phyloP scores from a whole-genome alignment of 2,113 vertebrate species.

The Nipponia nippon region DNA sequence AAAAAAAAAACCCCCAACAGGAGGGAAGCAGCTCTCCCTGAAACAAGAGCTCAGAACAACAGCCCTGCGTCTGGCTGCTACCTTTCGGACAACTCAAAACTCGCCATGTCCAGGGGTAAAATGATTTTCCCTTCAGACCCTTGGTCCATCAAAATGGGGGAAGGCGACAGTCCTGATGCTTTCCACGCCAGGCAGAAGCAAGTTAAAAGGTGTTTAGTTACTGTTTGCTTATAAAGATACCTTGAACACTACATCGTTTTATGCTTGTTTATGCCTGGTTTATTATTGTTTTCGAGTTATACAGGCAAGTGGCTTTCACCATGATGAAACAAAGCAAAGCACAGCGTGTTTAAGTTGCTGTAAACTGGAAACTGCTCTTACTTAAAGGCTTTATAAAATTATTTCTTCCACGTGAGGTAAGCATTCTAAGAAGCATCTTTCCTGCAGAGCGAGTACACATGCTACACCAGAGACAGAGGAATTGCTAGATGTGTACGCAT shows the following conservation, averaged over 20 bases:
- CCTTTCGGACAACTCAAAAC: not conserved
- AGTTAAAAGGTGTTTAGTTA: not conserved
- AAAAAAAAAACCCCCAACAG: not conserved
- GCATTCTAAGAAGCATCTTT: not conserved
- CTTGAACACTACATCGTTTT: not conserved
- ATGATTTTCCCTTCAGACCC: not conserved
- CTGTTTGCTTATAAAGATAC: not conserved
- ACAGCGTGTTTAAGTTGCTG: accelerated
- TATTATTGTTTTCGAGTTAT: not conserved
- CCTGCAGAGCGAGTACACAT: not conserved
- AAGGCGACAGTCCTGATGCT: not conserved
- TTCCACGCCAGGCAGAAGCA: not conserved
- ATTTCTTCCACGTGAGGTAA: not conserved
- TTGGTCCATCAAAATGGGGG: not conserved
- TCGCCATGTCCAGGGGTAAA: not conserved
- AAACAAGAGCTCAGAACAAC: not conserved
- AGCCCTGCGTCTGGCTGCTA: not conserved
- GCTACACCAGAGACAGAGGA: not conserved
- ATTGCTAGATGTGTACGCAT: not conserved
- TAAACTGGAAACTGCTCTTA: not conserved
- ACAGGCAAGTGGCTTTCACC: not conserved
- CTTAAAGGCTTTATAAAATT: not conserved
- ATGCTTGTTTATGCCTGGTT: not conserved
- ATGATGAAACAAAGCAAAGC: not conserved
- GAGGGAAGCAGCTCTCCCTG: not conserved